phyloP scores from a whole-genome alignment of 2,888 invertebrate species.

The Callosobruchus maculatus region DNA sequence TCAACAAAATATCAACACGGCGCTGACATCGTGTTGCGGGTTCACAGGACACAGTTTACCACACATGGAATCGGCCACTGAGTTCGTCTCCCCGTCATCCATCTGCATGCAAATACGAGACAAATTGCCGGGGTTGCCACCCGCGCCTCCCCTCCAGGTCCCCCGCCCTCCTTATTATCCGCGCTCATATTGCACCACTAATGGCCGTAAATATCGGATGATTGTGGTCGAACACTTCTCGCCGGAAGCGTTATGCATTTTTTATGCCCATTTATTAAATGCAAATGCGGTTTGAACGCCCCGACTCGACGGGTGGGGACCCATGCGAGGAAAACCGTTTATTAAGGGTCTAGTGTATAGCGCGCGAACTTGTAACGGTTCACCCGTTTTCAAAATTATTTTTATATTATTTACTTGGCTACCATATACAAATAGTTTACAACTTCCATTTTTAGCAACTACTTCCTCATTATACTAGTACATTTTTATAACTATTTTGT shows the following conservation, averaged over 20 bases:
- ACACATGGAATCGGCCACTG: slow-evolving; percentile 6
- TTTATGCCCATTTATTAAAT: neutral
- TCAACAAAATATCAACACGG: too few relatives aligned
- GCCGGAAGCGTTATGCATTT: slow-evolving; percentile 1
- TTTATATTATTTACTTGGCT: too few relatives aligned
- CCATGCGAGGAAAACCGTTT: neutral
- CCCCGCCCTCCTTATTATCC: neutral
- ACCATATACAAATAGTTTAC: too few relatives aligned
- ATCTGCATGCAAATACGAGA: slow-evolving; percentile 30
- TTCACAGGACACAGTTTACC: too few relatives aligned
- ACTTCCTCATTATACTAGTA: too few relatives aligned
- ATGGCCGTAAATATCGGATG: slow-evolving; percentile 21
- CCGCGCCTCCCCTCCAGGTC: neutral
- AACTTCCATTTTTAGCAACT: too few relatives aligned
- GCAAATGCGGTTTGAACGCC: neutral
- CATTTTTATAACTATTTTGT: too few relatives aligned
- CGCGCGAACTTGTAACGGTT: too few relatives aligned
- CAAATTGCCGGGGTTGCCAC: slow-evolving; percentile 19
- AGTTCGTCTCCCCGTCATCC: slow-evolving; percentile 15
- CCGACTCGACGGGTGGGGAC: neutral
- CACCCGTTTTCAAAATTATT: too few relatives aligned
- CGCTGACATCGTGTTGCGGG: too few relatives aligned
- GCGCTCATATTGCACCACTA: slow-evolving; percentile 17
- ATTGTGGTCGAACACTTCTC: slow-evolving; percentile 20
- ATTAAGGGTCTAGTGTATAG: too few relatives aligned